Conservation (phyloP, 2,113 vertebrate species). For the Oncorhynchus masou region DNA sequence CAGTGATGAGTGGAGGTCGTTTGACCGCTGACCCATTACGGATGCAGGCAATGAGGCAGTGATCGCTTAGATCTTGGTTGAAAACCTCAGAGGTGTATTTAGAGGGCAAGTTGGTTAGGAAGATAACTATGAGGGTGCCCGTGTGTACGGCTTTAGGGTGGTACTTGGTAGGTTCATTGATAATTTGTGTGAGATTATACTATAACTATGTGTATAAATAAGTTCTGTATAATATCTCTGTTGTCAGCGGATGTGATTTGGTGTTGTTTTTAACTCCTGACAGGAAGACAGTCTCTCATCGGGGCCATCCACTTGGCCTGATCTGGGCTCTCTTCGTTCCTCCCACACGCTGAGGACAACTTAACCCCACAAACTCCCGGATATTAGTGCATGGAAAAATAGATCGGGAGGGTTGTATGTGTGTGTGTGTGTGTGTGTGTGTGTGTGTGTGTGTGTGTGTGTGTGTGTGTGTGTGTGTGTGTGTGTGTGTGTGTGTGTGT, state of each 20-base stretch:
- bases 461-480: not conserved
- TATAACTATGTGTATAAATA: not conserved
- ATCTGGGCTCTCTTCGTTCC: constrained; percentile 62
- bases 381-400: not conserved
- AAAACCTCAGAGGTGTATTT: no score
- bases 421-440: not conserved
- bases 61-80: no score
- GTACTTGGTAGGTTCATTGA: no score
- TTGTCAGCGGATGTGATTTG: constrained; percentile 17
- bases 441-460: not conserved
- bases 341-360: constrained; percentile 68
- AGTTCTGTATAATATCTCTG: not conserved
- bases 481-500: not conserved
- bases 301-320: constrained; percentile 31
- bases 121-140: no score
- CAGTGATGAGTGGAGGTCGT: no score
- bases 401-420: not conserved
- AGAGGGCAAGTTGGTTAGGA: no score
- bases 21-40: no score
- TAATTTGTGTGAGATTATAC: not conserved
- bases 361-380: constrained; percentile 66
- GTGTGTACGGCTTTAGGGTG: no score
- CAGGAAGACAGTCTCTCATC: constrained; percentile 66
- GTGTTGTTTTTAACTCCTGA: constrained; percentile 69
- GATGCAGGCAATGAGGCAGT: no score